Evolutionary conservation across 1,140 invertebrate species (phyloP).

Genomic region (Megalonaias nervosa): DNA sequence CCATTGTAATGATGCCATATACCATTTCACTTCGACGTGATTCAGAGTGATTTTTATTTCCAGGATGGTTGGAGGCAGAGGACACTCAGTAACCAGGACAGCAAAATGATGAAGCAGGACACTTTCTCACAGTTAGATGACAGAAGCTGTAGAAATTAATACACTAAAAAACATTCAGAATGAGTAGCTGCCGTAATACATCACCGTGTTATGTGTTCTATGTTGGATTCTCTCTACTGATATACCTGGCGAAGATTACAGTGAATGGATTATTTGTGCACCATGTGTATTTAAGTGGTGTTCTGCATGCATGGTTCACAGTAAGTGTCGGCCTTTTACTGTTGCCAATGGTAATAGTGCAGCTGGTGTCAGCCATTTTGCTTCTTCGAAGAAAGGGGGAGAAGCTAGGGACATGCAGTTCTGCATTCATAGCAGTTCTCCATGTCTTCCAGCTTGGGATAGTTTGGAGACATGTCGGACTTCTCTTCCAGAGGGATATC

Average conservation of each 20-base stretch:
- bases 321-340: conserved; percentile 52
- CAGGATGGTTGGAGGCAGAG: too few relatives aligned
- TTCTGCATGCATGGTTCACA: conserved; percentile 48
- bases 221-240: too few relatives aligned
- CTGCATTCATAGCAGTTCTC: conserved; percentile 72
- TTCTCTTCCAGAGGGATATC: conserved; percentile 89
- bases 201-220: too few relatives aligned
- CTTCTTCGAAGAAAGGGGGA: conserved; percentile 49
- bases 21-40: too few relatives aligned
- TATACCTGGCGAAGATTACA: conserved; percentile 1
- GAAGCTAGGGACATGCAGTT: conserved; percentile 38
- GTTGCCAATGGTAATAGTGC: conserved; percentile 53
- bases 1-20: too few relatives aligned
- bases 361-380: conserved; percentile 58
- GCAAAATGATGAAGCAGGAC: too few relatives aligned
- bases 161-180: too few relatives aligned
- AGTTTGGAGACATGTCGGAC: conserved; percentile 89
- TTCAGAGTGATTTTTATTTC: too few relatives aligned
- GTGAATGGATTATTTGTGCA: conserved; percentile 29
- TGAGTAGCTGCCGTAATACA: too few relatives aligned
- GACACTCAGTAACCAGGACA: too few relatives aligned
- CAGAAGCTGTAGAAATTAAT: too few relatives aligned
- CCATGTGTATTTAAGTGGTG: conserved; percentile 3
- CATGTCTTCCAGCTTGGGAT: conserved; percentile 87
- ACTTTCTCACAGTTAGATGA: too few relatives aligned